Base-by-base conservation (phyloP, 2,113 vertebrate species). In the Rhinolophus ferrumequinum region DNA sequence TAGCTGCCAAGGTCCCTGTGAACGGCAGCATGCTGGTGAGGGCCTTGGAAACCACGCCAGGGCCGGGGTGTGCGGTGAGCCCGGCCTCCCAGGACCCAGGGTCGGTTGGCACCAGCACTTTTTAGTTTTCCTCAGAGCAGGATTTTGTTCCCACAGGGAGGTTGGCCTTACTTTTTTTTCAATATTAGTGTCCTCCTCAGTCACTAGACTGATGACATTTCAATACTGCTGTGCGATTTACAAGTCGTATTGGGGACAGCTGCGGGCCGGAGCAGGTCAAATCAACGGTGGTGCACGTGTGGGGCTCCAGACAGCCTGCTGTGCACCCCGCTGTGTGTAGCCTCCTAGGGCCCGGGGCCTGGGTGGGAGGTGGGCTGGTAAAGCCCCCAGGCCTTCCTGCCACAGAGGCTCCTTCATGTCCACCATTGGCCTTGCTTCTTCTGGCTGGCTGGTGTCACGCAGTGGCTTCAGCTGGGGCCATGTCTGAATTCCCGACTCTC, bases 281-380 rank as follows among this genome's bases (percentile, higher is more conserved):
- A 7, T 10, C 15, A 3, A 0, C 24, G 47, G 21, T 8, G n/a
- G 26, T 22, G 35, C 16, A 0, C 3, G 6, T 18, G 13, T 35
- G 13, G 14, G 2, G 24, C 24, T 8, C 26, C 3, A 2, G 35
- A 19, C 1, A 9, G 28, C n/a, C 76, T 14, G 10, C 58, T 0
- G 3, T 1, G 4, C 33, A 15, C n/a, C 56, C 50, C 4, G 3
- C 38, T 3, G 1, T 7, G 22, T 1, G 24, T 4, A n/a, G 66
- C 67, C 41, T 83, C 44, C 56, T 1, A 54, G 19, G 19, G 19
- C 19, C 41, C 41, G 6, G 41, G 41, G 41, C 41, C 41, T 44
- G 41, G 41, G 41, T 44, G 41, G 41, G 41, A 44, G 41, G 41
- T 5, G 41, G 41, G 41, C 41, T 44, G 41, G 41, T 44, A 7